phyloP scores from a whole-genome alignment of 1,140 invertebrate genomes.

The Drosophila miranda region DNA sequence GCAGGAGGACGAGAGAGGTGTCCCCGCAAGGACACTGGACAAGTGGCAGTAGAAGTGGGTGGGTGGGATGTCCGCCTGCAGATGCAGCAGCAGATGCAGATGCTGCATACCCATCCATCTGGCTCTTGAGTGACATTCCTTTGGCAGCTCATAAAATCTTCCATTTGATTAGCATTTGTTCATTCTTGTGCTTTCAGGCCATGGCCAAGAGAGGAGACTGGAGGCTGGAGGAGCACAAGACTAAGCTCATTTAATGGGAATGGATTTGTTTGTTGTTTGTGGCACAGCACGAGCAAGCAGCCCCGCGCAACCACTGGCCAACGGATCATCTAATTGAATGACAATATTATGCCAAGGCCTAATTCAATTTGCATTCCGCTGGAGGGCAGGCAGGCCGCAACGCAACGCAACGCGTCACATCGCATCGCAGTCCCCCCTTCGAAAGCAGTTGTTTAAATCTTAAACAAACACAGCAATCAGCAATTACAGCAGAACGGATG shows the following conservation, averaged over 20 bases:
- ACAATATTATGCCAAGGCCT: conserved; percentile 65
- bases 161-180: conserved; percentile 42
- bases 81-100: too few species aligned
- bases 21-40: neutral
- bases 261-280: conserved; percentile 33
- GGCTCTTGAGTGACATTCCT: neutral
- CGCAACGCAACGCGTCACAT: neutral
- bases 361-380: conserved; percentile 75
- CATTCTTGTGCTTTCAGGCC: neutral
- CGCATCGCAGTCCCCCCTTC: neutral
- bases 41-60: too few species aligned
- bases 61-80: too few species aligned
- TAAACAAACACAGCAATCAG: conserved; percentile 54
- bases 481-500: conserved; percentile 51
- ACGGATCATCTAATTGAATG: conserved; percentile 62
- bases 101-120: conserved; percentile 9
- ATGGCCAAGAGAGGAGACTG: conserved; percentile 1
- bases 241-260: conserved; percentile 1
- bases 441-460: conserved; percentile 32
- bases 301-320: neutral
- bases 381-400: conserved; percentile 6
- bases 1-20: neutral
- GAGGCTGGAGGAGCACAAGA: conserved; percentile 4
- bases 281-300: conserved; percentile 20
- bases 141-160: conserved; percentile 32